Percentiles rank a stretch among this genome's conserved stretches.
These are phyloP conservation scores for Anoplophora glabripennis DNA, from an alignment of 1,140 invertebrate genomes.

Conservation along the genomic window DNA sequence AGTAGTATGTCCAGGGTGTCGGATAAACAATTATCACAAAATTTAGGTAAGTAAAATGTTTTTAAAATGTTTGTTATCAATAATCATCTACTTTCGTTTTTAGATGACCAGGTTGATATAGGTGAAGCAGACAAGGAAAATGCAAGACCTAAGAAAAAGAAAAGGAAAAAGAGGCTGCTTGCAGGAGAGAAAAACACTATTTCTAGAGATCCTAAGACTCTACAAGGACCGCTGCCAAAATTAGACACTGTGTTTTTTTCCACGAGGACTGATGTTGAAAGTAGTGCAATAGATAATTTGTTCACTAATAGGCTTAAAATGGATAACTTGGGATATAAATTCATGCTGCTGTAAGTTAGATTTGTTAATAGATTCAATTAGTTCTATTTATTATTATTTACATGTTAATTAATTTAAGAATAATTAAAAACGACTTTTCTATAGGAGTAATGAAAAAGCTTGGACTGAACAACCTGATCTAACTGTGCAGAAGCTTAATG, in stretches of 20 bases:
- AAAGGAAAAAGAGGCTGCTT: conserved; percentile 33
- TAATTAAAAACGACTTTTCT: conserved; percentile 20
- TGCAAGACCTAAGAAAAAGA: conserved; percentile 35
- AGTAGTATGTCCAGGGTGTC: conserved; percentile 58
- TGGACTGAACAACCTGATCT: conserved; percentile 11
- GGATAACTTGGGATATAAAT: conserved; percentile 28
- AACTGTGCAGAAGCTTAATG: conserved; percentile 14
- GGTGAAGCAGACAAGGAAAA: conserved; percentile 29
- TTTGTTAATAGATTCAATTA: conserved; percentile 1
- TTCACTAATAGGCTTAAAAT: conserved; percentile 32
- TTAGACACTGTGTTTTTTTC: conserved; percentile 30
- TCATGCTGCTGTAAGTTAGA: conserved; percentile 36
- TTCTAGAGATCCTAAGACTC: conserved; percentile 16
- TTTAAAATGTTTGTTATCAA: not conserved
- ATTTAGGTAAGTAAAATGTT: conserved; percentile 6
- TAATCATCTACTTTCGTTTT: too few species aligned
- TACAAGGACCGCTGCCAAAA: conserved; percentile 25
- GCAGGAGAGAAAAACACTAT: conserved; percentile 26
- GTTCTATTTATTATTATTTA: too few species aligned
- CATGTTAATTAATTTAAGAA: too few species aligned
- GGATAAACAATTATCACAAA: conserved; percentile 27
- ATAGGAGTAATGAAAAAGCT: conserved; percentile 24
- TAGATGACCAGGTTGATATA: not conserved
- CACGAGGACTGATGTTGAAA: conserved; percentile 24
- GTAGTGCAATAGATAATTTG: conserved; percentile 31